These are phyloP conservation scores for Cryptoblepharus egeriae DNA, from an alignment of 2,797 vertebrate genomes.

Conservation along the genomic window DNA sequence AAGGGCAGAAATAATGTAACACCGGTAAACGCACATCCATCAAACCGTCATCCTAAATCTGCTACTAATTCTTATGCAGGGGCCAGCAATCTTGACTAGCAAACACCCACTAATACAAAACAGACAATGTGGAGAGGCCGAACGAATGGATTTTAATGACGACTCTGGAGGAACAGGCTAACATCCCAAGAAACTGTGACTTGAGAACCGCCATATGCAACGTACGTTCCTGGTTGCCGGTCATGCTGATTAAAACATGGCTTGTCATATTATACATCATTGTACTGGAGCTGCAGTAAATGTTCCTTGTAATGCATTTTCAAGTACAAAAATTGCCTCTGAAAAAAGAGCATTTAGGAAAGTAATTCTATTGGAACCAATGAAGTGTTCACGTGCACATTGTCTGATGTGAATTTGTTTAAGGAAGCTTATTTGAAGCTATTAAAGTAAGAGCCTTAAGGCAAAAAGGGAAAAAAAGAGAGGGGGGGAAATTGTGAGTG, in stretches of 20 bases:
- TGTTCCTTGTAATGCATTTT: constrained; percentile 82
- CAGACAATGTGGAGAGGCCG: constrained; percentile 52
- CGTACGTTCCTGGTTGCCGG: constrained; percentile 58
- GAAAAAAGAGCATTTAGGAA: constrained; percentile 76
- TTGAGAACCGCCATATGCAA: constrained; percentile 32
- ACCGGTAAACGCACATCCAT: constrained; percentile 51
- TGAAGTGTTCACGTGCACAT: constrained; percentile 79
- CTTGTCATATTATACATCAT: constrained; percentile 73
- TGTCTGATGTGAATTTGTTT: constrained; percentile 79
- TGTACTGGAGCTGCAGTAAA: constrained; percentile 77
- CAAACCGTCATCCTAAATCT: constrained; percentile 35
- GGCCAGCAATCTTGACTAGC: constrained; percentile 34
- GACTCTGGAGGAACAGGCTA: constrained; percentile 38
- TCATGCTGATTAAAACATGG: constrained; percentile 75
- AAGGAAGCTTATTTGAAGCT: constrained; percentile 80
- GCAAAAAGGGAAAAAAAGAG: constrained; percentile 39
- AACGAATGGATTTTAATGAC: constrained; percentile 53
- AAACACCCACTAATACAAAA: constrained; percentile 40
- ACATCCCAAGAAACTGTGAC: constrained; percentile 32
- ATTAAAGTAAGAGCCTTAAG: constrained; percentile 75
- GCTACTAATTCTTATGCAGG: constrained; percentile 38
- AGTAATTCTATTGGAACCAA: constrained; percentile 82
- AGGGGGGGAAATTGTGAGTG: constrained; percentile 60
- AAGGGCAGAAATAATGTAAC: constrained; percentile 39
- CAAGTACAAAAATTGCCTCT: constrained; percentile 80